Base-by-base conservation (phyloP, 2,888 invertebrate genomes). In the Coenonympha arcania region DNA sequence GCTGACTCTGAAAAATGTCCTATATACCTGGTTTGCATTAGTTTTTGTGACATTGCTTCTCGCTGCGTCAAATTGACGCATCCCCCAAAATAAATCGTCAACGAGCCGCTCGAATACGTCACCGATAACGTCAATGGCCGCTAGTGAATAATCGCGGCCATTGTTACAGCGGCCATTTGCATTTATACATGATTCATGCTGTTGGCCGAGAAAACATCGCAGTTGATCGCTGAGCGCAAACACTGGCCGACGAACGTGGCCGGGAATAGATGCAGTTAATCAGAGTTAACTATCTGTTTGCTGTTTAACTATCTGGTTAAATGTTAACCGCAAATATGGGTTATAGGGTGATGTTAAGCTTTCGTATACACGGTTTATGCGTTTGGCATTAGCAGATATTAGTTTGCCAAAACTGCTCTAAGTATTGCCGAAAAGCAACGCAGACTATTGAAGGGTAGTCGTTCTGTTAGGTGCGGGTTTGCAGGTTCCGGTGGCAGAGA, bases 111-210 rank as follows among this genome's bases (percentile, higher is more conserved):
- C 16, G 37, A 73, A 74, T 75, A 70, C 72, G 73, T 73, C 75
- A 73, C 67, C 72, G 76, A 76, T 78, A 78, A 31, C 75, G 73
- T 66, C 72, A 76, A 76, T 78, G 77, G 26, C 49, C 67, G 68
- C 65, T 68, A 72, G 76, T 72, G 76, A 75, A 77, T 75, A 75
- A 79, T 76, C 76, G 76, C 66, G 62, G 66, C 34, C 26, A 24
- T 72, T 71, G 65, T 64, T 76, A 76, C 76, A 73, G 73, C 69
- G 62, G 69, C 63, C 67, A 77, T 77, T 77, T 78, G 75, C 78
- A 79, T 78, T 74, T 73, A 79, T 80, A 77, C 78, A 80, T 80
- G 76, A 80, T 80, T 80, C 79, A 80, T 79, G 75, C 64, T 70
- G 73, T 71, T 73, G 69, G 66, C 66, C 66, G 71, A 71, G 74